Evolutionary conservation across 2,888 invertebrate species (phyloP).

Genomic region (Drosophila prostipennis): DNA sequence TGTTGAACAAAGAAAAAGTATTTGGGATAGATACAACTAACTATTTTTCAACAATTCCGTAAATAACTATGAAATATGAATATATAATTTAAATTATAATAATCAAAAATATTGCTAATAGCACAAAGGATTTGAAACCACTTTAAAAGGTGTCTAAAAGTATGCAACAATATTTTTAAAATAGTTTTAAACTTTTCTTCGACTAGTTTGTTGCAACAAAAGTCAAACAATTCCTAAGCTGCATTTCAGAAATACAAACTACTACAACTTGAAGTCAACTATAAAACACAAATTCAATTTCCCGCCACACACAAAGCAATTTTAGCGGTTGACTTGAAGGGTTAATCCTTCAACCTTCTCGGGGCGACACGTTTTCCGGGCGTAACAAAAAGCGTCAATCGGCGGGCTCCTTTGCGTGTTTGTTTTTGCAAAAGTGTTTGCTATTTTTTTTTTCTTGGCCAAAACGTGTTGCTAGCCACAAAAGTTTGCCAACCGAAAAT

Average conservation of each 20-base stretch:
- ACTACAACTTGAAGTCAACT: slow-evolving; percentile 6
- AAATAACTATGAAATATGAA: too few species aligned
- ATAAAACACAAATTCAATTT: slow-evolving; percentile 17
- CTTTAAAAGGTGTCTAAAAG: too few species aligned
- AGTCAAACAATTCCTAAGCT: background rate
- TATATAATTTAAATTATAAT: too few species aligned
- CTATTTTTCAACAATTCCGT: too few species aligned
- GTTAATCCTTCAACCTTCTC: slow-evolving; percentile 48
- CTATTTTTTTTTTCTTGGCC: slow-evolving; percentile 14
- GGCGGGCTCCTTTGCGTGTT: slow-evolving; percentile 22
- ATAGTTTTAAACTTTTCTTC: too few species aligned
- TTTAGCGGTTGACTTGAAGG: slow-evolving; percentile 18
- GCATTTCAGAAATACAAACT: background rate
- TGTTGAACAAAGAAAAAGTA: too few species aligned
- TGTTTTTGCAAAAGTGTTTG: slow-evolving; percentile 22
- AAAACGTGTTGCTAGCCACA: slow-evolving; percentile 46
- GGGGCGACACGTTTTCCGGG: slow-evolving; percentile 14
- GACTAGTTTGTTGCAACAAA: background rate
- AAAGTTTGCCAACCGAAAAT: slow-evolving; percentile 32
- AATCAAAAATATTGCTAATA: too few species aligned
- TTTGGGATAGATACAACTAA: too few species aligned
- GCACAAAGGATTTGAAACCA: too few species aligned
- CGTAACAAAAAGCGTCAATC: slow-evolving; percentile 34
- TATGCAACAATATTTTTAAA: background rate
- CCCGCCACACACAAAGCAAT: slow-evolving; percentile 17